Base-by-base conservation (phyloP, 1,140 invertebrate genomes). In the Hesperophylax magnus region DNA sequence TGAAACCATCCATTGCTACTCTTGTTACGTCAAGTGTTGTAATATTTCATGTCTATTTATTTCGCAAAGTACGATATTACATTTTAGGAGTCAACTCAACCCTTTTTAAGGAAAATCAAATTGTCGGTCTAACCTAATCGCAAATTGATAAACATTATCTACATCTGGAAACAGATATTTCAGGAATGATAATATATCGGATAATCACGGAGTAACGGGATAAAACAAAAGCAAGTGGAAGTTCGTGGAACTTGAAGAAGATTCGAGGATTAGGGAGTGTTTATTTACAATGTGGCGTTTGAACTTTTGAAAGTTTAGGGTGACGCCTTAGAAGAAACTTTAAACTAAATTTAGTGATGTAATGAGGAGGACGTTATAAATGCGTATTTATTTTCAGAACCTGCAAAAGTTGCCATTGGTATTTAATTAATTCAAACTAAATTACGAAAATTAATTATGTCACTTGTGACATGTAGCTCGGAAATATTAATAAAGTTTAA, bases 191-290 rank as follows among this genome's bases (percentile, higher is more conserved):
- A 61, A 67, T 60, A 47, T 63, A 52, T 63, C n/a, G 67, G 67
- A 9, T 71, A 53, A 71, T 69, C 65, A 65, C 24, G 39, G 11
- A 47, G 34, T 69, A 8, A 3, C 47, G 65, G 34, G 52, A 65
- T 58, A 80, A 75, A 80, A 75, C 71, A 80, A 60, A 74, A 81
- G 78, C 77, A 72, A 52, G 63, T 56, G 27, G 69, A 77, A 81
- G 63, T 77, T 69, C n/a, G 15, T 27, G 24, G 56, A 77, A 56
- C 61, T 56, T 61, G 58, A 78, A 60, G 52, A 81, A 81, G 78
- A 75, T 81, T 47, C 67, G 0, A 56, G 76, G 78, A 78, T 81
- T 81, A 63, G n/a, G n/a, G 65, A 75, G 76, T 78, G 80, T 81
- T 81, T 81, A 77, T 77, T 81, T 81, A 71, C 74, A 80, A 34